These are phyloP conservation scores for Acromyrmex charruanus DNA, from an alignment of 1,140 invertebrate genomes.

Conservation along the genomic window DNA sequence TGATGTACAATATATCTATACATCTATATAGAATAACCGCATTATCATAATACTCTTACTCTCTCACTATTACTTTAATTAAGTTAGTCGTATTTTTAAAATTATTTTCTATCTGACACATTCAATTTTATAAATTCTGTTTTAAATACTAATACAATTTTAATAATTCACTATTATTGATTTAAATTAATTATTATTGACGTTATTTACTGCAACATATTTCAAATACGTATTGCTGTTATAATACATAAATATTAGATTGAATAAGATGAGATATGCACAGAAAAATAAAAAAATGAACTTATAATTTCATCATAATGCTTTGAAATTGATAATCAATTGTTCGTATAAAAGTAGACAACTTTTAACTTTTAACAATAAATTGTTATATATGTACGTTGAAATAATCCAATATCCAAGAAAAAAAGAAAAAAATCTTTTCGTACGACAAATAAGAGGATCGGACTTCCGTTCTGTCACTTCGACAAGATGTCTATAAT, in stretches of 20 bases:
- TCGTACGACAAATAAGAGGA: neutral
- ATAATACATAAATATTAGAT: constrained; percentile 6
- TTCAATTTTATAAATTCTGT: neutral
- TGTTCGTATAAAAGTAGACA: constrained; percentile 24
- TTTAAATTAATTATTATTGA: neutral
- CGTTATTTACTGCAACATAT: neutral
- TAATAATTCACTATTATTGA: neutral
- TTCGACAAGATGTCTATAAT: constrained; percentile 61
- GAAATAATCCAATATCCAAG: constrained; percentile 40
- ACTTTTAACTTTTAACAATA: constrained; percentile 60
- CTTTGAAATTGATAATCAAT: constrained; percentile 6
- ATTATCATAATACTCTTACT: constrained; percentile 8
- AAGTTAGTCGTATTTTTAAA: neutral
- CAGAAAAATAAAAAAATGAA: constrained; percentile 22
- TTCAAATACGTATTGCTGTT: neutral
- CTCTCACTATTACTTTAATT: neutral
- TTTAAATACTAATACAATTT: neutral
- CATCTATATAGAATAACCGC: neutral
- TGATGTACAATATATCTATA: neutral
- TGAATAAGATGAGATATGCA: neutral
- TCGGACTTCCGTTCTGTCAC: neutral
- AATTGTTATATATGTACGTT: constrained; percentile 6
- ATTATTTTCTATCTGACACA: constrained; percentile 29
- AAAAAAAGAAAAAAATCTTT: constrained; percentile 54
- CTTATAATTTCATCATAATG: constrained; percentile 9